Percentiles rank a stretch among this genome's conserved stretches.
These are phyloP conservation scores for Platycercus adscitus DNA, from an alignment of 2,113 vertebrate species.

Conservation along the genomic window DNA sequence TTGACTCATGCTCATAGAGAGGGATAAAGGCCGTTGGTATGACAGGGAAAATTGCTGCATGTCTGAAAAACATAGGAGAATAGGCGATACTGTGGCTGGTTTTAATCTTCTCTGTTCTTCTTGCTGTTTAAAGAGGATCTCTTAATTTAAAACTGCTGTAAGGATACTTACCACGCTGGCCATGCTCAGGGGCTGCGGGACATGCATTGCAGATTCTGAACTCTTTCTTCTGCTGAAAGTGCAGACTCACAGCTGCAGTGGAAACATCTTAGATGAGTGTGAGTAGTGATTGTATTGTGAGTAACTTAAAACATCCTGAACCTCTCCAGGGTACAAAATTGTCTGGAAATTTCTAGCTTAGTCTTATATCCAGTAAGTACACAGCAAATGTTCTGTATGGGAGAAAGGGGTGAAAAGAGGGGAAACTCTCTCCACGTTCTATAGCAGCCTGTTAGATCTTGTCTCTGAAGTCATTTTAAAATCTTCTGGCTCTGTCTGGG, in stretches of 20 bases:
- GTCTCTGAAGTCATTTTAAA: background rate
- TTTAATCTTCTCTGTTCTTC: slow-evolving; percentile 5
- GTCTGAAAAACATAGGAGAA: background rate
- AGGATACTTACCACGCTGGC: background rate
- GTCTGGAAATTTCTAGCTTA: background rate
- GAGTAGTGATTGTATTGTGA: background rate
- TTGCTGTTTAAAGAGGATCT: slow-evolving; percentile 12
- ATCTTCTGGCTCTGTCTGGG: background rate
- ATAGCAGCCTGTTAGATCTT: background rate
- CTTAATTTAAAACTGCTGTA: slow-evolving; percentile 25
- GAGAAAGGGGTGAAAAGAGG: background rate
- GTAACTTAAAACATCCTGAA: background rate
- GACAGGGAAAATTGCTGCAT: background rate
- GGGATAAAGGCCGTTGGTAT: background rate
- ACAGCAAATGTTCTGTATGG: background rate
- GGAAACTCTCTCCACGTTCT: background rate
- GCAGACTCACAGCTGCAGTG: background rate
- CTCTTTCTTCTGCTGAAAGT: background rate
- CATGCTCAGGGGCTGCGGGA: background rate
- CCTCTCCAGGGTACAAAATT: background rate
- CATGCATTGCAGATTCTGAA: background rate
- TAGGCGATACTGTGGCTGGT: background rate
- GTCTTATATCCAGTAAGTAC: background rate
- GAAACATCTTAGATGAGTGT: background rate
- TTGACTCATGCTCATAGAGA: background rate